Evolutionary conservation across 2,888 invertebrate species (phyloP), one percentile per base, ranked within the genome.

Genomic region (Bruchidius siliquastri): DNA sequence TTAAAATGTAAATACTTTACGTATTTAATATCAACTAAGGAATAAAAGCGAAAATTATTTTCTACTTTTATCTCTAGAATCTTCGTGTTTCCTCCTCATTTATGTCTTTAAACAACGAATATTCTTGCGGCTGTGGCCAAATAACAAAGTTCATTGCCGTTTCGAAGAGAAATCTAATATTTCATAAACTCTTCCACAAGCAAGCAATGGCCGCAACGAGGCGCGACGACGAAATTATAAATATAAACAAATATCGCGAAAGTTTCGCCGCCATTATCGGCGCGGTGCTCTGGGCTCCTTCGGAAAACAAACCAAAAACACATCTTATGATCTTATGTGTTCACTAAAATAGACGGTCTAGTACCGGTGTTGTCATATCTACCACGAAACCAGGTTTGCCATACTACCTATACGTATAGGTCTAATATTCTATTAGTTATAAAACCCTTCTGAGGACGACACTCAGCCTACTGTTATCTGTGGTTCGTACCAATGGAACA

Each of bases 111-210:
- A 26, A 26, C 26, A 8, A 26, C 26, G 26, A 2, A 4, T 26
- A 26, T 26, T 26, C 26, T 2, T 8, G 26, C 26, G 26, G 26
- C 26, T 26, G 26, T 8, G 26, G 8, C 71, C 26, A 71, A 73
- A 73, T 71, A 72, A 20, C n/a, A 71, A 49, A 73, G 73, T 73
- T 74, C 73, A 74, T 71, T 73, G 74, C 71, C 72, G 68, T 69
- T 70, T 71, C 71, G 22, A 69, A 66, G 74, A 67, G 74, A 72
- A 72, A 72, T 72, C 72, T 67, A 67, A 22, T 66, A 70, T 72
- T 71, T 72, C 71, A 72, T 72, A 71, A 72, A 71, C 72, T 20
- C 70, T 20, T n/a, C 30, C 20, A 8, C 21, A 66, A 6, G 71
- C 67, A 49, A 49, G 49, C 49, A 49, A 49, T 49, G 49, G 49